These are phyloP conservation scores for Porites lobata DNA, from an alignment of 92 coral and sea anemone genomes.

Conservation along the genomic window DNA sequence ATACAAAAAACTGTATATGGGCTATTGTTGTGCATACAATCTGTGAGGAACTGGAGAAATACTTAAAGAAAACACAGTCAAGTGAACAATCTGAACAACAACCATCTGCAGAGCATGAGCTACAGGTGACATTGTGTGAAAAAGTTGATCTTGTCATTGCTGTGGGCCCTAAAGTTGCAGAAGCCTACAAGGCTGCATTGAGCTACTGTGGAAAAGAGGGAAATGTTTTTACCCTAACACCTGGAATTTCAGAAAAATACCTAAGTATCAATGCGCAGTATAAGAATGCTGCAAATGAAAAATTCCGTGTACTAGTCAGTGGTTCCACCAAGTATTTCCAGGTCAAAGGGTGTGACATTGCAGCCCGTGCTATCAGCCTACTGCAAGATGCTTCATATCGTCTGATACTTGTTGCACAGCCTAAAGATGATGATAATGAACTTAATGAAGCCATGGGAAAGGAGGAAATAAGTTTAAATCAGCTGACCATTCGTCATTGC, in stretches of 20 bases:
- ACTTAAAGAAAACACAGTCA: not conserved
- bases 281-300: not conserved
- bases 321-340: constrained; percentile 34
- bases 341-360: constrained; percentile 53
- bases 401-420: too few relatives aligned
- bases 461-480: not conserved
- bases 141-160: constrained; percentile 43
- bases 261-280: not conserved
- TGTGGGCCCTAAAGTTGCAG: constrained; percentile 45
- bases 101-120: constrained; percentile 7
- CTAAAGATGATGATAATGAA: not conserved
- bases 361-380: constrained; percentile 24
- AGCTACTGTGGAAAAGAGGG: constrained; percentile 10
- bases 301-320: constrained; percentile 35
- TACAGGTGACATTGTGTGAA: constrained; percentile 31
- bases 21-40: too few relatives aligned
- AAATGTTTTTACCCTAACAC: constrained; percentile 21
- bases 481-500: not conserved
- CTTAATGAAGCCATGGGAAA: not conserved
- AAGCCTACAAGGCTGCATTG: constrained; percentile 17
- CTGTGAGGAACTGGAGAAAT: constrained; percentile 42
- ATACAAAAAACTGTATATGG: too few relatives aligned
- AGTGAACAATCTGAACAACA: not conserved
- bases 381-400: constrained; percentile 24
- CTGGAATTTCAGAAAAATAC: constrained; percentile 14